Evolutionary conservation across 2,797 vertebrate genomes (phyloP), one percentile per base, ranked within the genome.

Genomic region (Scolopax bukidnonensis): DNA sequence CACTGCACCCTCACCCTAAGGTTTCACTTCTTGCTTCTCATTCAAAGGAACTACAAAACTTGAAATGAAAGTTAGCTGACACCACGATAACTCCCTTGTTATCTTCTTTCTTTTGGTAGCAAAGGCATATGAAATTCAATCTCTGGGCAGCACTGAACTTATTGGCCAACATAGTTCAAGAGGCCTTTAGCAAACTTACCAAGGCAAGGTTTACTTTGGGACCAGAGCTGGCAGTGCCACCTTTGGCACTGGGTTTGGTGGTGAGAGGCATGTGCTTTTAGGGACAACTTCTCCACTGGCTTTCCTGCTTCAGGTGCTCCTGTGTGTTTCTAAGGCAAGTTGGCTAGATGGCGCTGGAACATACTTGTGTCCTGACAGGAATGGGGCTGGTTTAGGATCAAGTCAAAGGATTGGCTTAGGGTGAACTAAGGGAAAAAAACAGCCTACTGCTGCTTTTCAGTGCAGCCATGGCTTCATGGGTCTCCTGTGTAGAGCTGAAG

Each of bases 261-360:
- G 27, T 18, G 14, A 61, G 30, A 60, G n/a, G 8, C 59, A 79
- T 71, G 30, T 70, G 13, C 3, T 73, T 85, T 76, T 41, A 23
- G 45, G 70, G 51, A 14, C 36, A 60, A 16, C 3, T 48, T 56
- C 32, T 54, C 17, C 11, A 0, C 3, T 4, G 50, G 28, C 6
- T 24, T 51, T 89, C 1, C 3, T 27, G 27, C 45, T 56, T 40
- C 77, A 25, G 59, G 70, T 64, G 65, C 53, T 63, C 47, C 57
- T 48, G 50, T 64, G 93, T 80, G 75, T 87, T 95, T 93, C 81
- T 68, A 27, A 59, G 40, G 50, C 30, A 56, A 30, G 19, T 4
- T 90, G 87, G 86, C 96, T 96, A 95, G 96, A 59, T 96, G 96
- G 96, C 93, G 81, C 94, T 95, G 94, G 84, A 71, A 80, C 51